Conservation (phyloP, 1,140 invertebrate genomes). For the Drosophila bocki region DNA sequence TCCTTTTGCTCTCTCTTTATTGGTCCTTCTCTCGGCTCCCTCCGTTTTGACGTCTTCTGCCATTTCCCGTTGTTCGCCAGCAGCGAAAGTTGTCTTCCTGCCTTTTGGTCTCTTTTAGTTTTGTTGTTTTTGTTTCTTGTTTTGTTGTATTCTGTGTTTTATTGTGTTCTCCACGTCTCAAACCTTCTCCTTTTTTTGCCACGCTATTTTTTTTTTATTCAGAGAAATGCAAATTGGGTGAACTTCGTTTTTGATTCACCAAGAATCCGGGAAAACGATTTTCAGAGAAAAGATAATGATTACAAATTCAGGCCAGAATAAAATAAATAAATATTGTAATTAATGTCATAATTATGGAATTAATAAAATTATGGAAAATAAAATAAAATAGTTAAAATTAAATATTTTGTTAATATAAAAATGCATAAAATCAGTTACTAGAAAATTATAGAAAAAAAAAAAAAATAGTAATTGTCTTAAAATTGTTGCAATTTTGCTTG, state of each 20-base stretch:
- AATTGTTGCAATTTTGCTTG: not conserved
- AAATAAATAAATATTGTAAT: too few species aligned
- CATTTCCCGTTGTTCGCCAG: constrained; percentile 67
- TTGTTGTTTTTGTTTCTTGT: constrained; percentile 2
- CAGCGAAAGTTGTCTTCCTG: constrained; percentile 81
- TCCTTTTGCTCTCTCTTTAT: constrained; percentile 19
- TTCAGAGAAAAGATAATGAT: not conserved
- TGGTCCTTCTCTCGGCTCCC: constrained; percentile 12
- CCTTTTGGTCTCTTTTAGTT: constrained; percentile 14
- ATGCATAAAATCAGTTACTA: not conserved
- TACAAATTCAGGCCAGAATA: not conserved
- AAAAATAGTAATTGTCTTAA: not conserved
- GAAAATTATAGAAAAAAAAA: not conserved
- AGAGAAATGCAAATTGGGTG: constrained; percentile 17
- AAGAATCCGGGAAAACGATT: not conserved
- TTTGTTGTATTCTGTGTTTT: constrained; percentile 9
- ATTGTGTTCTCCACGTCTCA: constrained; percentile 1
- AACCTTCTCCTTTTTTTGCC: not conserved
- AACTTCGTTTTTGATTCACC: not conserved
- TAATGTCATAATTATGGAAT: too few species aligned
- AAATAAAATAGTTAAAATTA: too few species aligned
- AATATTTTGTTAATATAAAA: too few species aligned
- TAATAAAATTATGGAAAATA: too few species aligned
- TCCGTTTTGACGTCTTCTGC: constrained; percentile 17
- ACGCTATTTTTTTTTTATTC: not conserved